Percentiles rank a stretch among this genome's conserved stretches.
These are phyloP conservation scores for Dione juno DNA, from an alignment of 2,888 invertebrate species.

Conservation along the genomic window DNA sequence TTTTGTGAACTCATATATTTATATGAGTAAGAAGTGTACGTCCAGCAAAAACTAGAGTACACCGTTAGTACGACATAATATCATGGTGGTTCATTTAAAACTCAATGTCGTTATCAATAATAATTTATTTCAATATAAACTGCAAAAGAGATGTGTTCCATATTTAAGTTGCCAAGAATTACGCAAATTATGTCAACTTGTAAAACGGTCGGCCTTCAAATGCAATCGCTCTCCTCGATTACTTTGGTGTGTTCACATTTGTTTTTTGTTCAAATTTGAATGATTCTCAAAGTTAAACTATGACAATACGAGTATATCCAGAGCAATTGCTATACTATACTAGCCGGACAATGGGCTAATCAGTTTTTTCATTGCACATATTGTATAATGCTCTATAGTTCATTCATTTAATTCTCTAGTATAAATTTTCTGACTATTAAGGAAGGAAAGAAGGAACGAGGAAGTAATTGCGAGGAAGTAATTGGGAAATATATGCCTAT, in stretches of 20 bases:
- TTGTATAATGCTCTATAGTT: too few relatives aligned
- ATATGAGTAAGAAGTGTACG: not conserved
- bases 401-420: too few relatives aligned
- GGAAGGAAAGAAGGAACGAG: too few relatives aligned
- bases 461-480: too few relatives aligned
- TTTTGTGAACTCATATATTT: not conserved
- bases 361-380: too few relatives aligned
- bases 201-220: conserved; percentile 48
- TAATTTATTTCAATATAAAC: conserved; percentile 38
- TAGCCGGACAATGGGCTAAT: too few relatives aligned
- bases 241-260: conserved; percentile 40
- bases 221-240: conserved; percentile 33
- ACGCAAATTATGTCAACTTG: conserved; percentile 50
- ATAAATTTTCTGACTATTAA: too few relatives aligned
- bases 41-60: not conserved
- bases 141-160: conserved; percentile 41
- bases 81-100: not conserved
- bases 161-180: conserved; percentile 46
- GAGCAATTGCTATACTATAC: conserved; percentile 19
- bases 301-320: conserved; percentile 11
- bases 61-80: not conserved
- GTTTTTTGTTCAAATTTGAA: conserved; percentile 42
- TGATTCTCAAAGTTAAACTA: conserved; percentile 3
- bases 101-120: conserved; percentile 36
- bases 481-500: too few relatives aligned